A percentile compares a stretch with the other conserved stretches of the same genome.
These are phyloP conservation scores for Gallinago nigripennis DNA, from an alignment of 2,797 vertebrate species.

Conservation along the genomic window DNA sequence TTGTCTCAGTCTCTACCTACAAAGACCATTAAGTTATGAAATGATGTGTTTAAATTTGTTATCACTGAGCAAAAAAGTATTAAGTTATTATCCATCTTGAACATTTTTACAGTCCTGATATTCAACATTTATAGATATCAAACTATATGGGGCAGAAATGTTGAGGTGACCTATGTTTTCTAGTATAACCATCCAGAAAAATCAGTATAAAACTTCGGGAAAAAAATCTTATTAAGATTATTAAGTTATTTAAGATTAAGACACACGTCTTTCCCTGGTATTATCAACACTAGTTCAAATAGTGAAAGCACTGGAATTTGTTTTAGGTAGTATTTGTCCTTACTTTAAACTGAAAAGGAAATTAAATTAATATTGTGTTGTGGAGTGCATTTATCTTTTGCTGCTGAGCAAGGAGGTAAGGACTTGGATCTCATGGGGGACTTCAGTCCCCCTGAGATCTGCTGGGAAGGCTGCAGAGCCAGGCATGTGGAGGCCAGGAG, in stretches of 20 bases:
- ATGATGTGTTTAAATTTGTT: constrained; percentile 49
- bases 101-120: constrained; percentile 34
- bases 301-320: constrained; percentile 38
- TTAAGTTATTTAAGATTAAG: constrained; percentile 39
- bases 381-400: not conserved
- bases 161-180: not conserved
- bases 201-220: not conserved
- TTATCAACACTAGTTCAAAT: constrained; percentile 49
- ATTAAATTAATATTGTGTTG: constrained; percentile 34
- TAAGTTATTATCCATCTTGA: constrained; percentile 26
- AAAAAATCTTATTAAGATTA: not conserved
- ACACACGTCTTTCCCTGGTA: constrained; percentile 12
- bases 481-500: too few relatives aligned
- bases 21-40: constrained; percentile 52
- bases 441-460: too few relatives aligned
- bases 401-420: not conserved
- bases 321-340: constrained; percentile 22
- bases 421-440: too few relatives aligned
- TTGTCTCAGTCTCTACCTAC: constrained; percentile 16
- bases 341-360: constrained; percentile 45
- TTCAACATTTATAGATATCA: constrained; percentile 27
- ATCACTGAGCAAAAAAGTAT: constrained; percentile 7
- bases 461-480: too few relatives aligned
- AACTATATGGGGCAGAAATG: not conserved
- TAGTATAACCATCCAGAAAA: not conserved